phyloP scores from a whole-genome alignment of 2,113 vertebrate species.

The Argyrosomus japonicus region DNA sequence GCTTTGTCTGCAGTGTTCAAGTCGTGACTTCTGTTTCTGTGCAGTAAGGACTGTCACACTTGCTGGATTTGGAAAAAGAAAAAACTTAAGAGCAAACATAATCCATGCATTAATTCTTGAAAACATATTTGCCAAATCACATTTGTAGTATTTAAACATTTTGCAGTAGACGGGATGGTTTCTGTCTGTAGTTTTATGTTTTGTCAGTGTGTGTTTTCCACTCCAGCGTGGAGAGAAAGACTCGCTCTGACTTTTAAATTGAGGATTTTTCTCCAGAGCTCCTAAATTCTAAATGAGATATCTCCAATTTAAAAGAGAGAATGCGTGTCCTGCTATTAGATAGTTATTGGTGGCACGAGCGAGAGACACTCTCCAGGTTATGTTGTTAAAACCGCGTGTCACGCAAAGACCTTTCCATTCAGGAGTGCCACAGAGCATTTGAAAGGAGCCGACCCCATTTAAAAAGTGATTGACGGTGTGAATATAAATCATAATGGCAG shows the following conservation, averaged over 20 bases:
- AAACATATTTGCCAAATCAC: not conserved
- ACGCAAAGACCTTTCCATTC: conserved; percentile 46
- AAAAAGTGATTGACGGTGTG: conserved; percentile 40
- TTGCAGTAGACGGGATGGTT: not conserved
- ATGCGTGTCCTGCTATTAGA: conserved; percentile 16
- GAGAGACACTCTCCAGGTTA: conserved; percentile 12
- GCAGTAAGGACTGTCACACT: not conserved
- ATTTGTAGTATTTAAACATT: conserved; percentile 1
- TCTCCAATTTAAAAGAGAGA: not conserved
- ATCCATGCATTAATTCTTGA: not conserved
- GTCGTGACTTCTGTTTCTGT: not conserved
- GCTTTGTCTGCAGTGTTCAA: not conserved
- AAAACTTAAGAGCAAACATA: not conserved
- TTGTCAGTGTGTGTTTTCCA: not conserved
- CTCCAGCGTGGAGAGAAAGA: not conserved
- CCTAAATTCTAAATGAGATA: conserved; percentile 18
- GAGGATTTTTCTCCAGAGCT: not conserved
- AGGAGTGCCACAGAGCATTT: conserved; percentile 33
- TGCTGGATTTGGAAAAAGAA: not conserved
- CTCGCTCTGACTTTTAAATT: not conserved
- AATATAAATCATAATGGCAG: conserved; percentile 35
- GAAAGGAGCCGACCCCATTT: conserved; percentile 42
- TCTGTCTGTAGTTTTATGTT: not conserved
- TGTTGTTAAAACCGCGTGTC: conserved; percentile 38
- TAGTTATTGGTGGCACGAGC: not conserved